These are phyloP conservation scores for Oryzias dopingdopingensis DNA, from an alignment of 2,797 vertebrate species.

Conservation along the genomic window DNA sequence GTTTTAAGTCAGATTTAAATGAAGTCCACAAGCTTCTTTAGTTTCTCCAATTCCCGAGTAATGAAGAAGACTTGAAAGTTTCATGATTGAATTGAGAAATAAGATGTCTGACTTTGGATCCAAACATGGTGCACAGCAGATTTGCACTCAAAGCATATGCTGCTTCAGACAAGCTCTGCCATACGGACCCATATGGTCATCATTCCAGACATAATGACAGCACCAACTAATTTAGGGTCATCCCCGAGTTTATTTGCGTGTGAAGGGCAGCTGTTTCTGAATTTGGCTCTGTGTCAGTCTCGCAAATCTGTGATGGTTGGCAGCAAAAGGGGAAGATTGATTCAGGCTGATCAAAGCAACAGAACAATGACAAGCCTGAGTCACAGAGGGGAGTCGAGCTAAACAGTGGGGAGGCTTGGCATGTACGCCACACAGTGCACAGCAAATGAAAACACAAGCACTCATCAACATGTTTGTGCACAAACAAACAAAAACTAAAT, in stretches of 20 bases:
- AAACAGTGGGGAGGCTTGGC: conserved; percentile 41
- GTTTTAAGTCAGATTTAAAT: conserved; percentile 19
- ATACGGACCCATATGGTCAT: conserved; percentile 75
- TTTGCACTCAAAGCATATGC: conserved; percentile 70
- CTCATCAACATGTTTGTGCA: conserved; percentile 53
- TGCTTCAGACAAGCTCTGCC: conserved; percentile 64
- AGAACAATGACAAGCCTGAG: conserved; percentile 62
- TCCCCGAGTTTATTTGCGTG: conserved; percentile 60
- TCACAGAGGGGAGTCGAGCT: conserved; percentile 37
- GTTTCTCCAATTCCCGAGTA: conserved; percentile 43
- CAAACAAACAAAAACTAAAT: conserved; percentile 58
- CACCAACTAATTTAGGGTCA: conserved; percentile 73
- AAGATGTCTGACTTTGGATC: conserved; percentile 50
- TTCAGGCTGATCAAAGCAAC: conserved; percentile 60
- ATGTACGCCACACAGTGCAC: conserved; percentile 3
- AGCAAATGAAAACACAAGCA: conserved; percentile 39
- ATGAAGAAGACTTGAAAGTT: conserved; percentile 47
- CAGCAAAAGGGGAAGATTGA: conserved; percentile 58
- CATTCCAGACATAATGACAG: conserved; percentile 74
- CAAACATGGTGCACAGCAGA: conserved; percentile 66
- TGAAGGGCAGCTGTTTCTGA: conserved; percentile 59
- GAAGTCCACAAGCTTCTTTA: conserved; percentile 43
- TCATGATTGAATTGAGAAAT: conserved; percentile 60
- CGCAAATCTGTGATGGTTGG: conserved; percentile 67
- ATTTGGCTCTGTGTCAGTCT: conserved; percentile 70